These are phyloP conservation scores for Podarcis siculus DNA, from an alignment of 2,797 vertebrate species.

Conservation along the genomic window DNA sequence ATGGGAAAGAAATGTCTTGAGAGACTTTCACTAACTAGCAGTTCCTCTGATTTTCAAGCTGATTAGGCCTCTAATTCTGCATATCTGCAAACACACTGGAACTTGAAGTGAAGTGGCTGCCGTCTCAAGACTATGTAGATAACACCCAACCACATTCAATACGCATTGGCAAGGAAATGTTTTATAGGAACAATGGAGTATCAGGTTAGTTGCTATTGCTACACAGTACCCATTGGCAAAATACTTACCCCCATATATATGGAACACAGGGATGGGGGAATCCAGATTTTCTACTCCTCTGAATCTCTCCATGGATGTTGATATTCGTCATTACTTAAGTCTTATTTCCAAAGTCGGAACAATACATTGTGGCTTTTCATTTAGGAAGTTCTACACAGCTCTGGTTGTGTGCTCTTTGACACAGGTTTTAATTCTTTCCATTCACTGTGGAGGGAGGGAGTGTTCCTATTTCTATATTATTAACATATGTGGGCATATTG, in stretches of 20 bases:
- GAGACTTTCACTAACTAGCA: background rate
- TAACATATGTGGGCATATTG: no score
- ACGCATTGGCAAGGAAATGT: background rate
- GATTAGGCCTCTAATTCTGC: background rate
- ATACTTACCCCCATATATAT: background rate
- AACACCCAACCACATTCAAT: background rate
- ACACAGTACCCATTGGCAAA: background rate
- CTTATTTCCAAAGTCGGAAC: no score
- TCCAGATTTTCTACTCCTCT: background rate
- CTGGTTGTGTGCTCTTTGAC: background rate
- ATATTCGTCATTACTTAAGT: background rate
- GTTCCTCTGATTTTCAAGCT: background rate
- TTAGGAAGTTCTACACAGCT: background rate
- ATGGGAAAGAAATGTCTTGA: background rate
- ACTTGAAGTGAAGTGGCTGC: background rate
- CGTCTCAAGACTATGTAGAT: background rate
- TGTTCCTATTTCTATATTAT: no score
- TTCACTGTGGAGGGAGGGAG: no score
- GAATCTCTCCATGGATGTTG: background rate
- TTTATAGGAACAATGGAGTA: background rate
- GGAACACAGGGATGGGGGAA: background rate
- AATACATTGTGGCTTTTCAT: no score
- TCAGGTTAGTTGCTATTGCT: background rate
- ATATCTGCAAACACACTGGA: background rate
- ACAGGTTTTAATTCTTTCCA: no score